Evolutionary conservation across 2,797 vertebrate species (phyloP).

Genomic region (Rhinophrynus dorsalis): DNA sequence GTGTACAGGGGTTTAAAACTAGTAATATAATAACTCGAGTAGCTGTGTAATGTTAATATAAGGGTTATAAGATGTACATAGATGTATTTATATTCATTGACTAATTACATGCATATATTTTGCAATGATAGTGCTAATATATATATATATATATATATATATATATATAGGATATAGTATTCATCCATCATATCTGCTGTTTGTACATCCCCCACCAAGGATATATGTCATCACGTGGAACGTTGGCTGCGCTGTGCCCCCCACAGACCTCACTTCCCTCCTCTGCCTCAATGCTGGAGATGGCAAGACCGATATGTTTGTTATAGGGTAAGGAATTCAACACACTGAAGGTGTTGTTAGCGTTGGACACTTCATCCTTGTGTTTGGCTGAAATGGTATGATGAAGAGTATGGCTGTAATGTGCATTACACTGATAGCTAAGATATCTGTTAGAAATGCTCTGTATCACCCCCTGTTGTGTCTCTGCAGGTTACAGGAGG

Average conservation of each 20-base stretch:
- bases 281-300: conserved; percentile 86
- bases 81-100: too few relatives aligned
- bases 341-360: background rate
- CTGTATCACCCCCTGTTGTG: background rate
- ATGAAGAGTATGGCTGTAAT: background rate
- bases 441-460: background rate
- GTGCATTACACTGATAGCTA: background rate
- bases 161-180: too few relatives aligned
- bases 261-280: conserved; percentile 86
- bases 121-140: too few relatives aligned
- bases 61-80: too few relatives aligned
- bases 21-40: too few relatives aligned
- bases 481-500: conserved; percentile 87
- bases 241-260: conserved; percentile 89
- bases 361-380: background rate
- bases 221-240: conserved; percentile 96
- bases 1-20: too few relatives aligned
- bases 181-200: background rate
- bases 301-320: conserved; percentile 89
- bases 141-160: too few relatives aligned
- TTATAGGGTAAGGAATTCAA: conserved; percentile 86
- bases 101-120: too few relatives aligned
- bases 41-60: too few relatives aligned
- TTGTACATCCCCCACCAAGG: conserved; percentile 60
- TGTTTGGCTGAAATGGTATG: background rate